phyloP scores from a whole-genome alignment of 2,888 invertebrate genomes.

The Limenitis camilla region DNA sequence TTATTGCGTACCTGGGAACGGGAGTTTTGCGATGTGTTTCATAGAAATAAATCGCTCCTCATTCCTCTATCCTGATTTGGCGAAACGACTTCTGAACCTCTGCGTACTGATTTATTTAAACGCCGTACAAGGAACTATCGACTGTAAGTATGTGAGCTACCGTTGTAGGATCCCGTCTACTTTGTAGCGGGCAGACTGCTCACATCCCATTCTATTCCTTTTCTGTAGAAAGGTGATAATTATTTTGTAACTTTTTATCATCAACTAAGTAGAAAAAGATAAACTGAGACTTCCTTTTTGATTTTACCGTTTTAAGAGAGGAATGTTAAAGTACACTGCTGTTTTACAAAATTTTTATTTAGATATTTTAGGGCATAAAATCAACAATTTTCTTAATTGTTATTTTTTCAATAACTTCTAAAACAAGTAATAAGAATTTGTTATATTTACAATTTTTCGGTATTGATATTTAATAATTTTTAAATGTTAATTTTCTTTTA shows the following conservation, averaged over 20 bases:
- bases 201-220: conserved; percentile 1
- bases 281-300: background rate
- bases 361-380: too few relatives aligned
- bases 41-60: conserved; percentile 46
- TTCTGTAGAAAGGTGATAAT: background rate
- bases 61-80: conserved; percentile 51
- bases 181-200: conserved; percentile 12
- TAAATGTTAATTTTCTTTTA: too few relatives aligned
- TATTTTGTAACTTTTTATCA: background rate
- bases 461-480: too few relatives aligned
- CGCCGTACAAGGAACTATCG: conserved; percentile 45
- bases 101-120: conserved; percentile 53
- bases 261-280: background rate
- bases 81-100: conserved; percentile 50
- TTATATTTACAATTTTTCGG: too few relatives aligned
- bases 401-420: too few relatives aligned
- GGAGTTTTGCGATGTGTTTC: conserved; percentile 31
- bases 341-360: too few relatives aligned
- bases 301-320: too few relatives aligned
- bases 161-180: conserved; percentile 33
- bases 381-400: too few relatives aligned
- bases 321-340: too few relatives aligned
- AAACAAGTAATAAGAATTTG: too few relatives aligned
- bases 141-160: conserved; percentile 42
- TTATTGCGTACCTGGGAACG: conserved; percentile 34